These are phyloP conservation scores for Hippolais icterina DNA, from an alignment of 2,113 vertebrate species.

Conservation along the genomic window DNA sequence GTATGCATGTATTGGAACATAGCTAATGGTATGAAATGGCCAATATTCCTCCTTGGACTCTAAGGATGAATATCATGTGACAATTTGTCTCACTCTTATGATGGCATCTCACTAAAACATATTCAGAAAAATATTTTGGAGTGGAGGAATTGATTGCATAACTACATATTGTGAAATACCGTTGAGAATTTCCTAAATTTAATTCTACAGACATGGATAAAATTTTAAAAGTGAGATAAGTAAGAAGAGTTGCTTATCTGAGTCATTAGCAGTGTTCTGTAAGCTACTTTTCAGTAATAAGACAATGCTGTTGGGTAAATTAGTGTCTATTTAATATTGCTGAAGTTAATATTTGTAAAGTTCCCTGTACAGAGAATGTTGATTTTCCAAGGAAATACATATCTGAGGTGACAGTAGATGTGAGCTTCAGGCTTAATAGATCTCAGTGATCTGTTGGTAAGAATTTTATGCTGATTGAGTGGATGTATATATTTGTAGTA, in stretches of 20 bases:
- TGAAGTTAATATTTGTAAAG: not conserved
- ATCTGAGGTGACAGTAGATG: not conserved
- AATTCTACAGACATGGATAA: not conserved
- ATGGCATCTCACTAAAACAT: not conserved
- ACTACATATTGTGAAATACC: not conserved
- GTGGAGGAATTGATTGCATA: not conserved
- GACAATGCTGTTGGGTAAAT: not conserved
- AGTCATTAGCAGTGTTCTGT: not conserved
- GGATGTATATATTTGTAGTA: not conserved
- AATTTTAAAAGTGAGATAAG: not conserved
- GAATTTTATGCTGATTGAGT: not conserved
- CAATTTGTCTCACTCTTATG: not conserved
- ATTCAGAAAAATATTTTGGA: not conserved
- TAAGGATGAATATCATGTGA: not conserved
- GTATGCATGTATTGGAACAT: not conserved
- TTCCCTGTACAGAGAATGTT: not conserved
- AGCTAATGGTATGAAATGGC: not conserved
- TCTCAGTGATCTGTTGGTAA: not conserved
- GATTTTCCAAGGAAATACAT: not conserved
- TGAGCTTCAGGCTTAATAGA: not conserved
- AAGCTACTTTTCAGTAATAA: not conserved
- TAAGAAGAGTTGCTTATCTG: not conserved
- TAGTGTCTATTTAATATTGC: not conserved
- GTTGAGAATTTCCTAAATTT: not conserved
- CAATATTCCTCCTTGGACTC: not conserved